A percentile compares a stretch with the other conserved stretches of the same genome.
These are phyloP conservation scores for Neodiprion virginianus DNA, from an alignment of 1,140 invertebrate genomes.

Conservation along the genomic window DNA sequence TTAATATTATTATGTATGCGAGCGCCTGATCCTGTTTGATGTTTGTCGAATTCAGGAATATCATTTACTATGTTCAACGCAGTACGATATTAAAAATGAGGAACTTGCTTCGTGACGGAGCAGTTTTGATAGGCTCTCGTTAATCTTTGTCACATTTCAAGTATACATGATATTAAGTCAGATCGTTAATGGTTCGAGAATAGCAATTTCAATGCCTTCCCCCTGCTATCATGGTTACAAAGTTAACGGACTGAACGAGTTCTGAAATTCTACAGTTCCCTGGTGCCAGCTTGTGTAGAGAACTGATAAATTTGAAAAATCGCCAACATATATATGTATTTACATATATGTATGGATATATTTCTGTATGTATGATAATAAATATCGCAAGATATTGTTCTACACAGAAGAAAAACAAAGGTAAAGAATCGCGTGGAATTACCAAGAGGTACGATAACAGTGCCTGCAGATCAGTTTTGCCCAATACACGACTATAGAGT, in stretches of 20 bases:
- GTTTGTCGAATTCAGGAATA: constrained; percentile 1
- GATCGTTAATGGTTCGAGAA: constrained; percentile 5
- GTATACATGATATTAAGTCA: neutral
- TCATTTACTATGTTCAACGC: neutral
- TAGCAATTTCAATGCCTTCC: neutral
- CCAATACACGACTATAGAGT: too few relatives aligned
- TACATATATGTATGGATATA: constrained; percentile 26
- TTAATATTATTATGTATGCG: neutral
- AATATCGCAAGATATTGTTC: neutral
- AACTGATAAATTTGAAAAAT: constrained; percentile 6
- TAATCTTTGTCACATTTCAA: neutral
- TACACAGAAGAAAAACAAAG: neutral
- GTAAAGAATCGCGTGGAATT: neutral
- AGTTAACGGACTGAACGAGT: neutral
- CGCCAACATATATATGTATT: constrained; percentile 16
- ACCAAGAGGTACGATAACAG: too few relatives aligned
- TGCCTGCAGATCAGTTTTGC: too few relatives aligned
- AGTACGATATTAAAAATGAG: constrained; percentile 26
- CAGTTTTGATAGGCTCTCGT: too few relatives aligned
- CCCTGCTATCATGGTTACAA: neutral
- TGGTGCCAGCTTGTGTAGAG: neutral
- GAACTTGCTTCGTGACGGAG: constrained; percentile 18
- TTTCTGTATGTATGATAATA: constrained; percentile 3
- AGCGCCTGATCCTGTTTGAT: neutral
- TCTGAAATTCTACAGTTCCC: neutral